These are phyloP conservation scores for Formica exsecta DNA, from an alignment of 1,140 invertebrate species.

Conservation along the genomic window DNA sequence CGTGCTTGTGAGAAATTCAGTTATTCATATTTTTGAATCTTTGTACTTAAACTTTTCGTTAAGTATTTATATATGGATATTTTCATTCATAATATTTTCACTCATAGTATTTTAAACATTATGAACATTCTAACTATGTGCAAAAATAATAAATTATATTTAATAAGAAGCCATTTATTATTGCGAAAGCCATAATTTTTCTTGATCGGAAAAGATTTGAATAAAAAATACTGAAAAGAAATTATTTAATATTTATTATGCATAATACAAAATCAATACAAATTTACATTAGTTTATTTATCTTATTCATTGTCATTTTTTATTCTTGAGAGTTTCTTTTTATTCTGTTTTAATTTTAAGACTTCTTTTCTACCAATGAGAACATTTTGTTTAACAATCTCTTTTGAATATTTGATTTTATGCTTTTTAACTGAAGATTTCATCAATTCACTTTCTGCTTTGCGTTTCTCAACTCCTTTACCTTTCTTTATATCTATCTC, in stretches of 20 bases:
- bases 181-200: not conserved
- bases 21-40: constrained; percentile 78
- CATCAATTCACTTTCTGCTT: not conserved
- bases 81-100: constrained; percentile 17
- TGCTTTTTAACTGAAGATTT: constrained; percentile 30
- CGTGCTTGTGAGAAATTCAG: not conserved
- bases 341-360: constrained; percentile 31
- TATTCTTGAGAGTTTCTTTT: constrained; percentile 16
- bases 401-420: constrained; percentile 44
- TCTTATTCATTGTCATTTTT: not conserved
- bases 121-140: constrained; percentile 75
- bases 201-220: not conserved
- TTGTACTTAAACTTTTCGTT: constrained; percentile 75
- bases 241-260: constrained; percentile 23
- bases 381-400: constrained; percentile 26
- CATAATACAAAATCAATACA: not conserved
- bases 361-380: not conserved
- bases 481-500: not conserved
- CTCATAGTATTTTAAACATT: constrained; percentile 81
- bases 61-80: constrained; percentile 33
- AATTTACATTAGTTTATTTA: not conserved
- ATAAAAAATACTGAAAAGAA: not conserved
- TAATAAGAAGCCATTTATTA: constrained; percentile 14
- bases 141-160: constrained; percentile 19
- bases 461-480: constrained; percentile 52